Evolutionary conservation across 2,888 invertebrate species (phyloP).

Genomic region (Carterocephalus palaemon): DNA sequence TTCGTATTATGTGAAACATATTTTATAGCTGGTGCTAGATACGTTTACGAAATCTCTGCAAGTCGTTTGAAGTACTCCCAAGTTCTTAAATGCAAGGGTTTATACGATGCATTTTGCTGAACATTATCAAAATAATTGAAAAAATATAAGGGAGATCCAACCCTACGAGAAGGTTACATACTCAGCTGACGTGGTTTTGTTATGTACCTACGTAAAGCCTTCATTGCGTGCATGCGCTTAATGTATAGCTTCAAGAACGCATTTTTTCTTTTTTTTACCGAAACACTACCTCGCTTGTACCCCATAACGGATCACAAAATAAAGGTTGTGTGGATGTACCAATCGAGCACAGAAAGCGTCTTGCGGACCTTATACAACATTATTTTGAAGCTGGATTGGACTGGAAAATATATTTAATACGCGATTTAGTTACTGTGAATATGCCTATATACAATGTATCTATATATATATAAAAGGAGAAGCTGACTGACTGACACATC

Average conservation of each 20-base stretch:
- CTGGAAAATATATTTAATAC: no score
- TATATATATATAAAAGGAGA: no score
- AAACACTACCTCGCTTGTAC: conserved; percentile 22
- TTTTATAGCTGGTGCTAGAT: no score
- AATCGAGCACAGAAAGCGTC: not conserved
- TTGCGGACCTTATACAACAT: conserved; percentile 6
- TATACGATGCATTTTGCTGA: no score
- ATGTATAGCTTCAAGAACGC: conserved; percentile 52
- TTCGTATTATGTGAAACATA: no score
- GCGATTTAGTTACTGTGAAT: no score
- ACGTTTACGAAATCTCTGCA: no score
- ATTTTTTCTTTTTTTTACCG: conserved; percentile 36
- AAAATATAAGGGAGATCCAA: conserved; percentile 31
- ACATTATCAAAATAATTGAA: no score
- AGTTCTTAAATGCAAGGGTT: no score
- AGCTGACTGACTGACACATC: no score
- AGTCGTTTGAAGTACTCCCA: no score
- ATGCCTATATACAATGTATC: no score
- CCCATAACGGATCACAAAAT: conserved; percentile 19
- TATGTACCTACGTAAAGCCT: conserved; percentile 51
- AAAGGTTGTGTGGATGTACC: conserved; percentile 7
- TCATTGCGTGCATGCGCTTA: conserved; percentile 66
- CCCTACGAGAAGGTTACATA: conserved; percentile 42
- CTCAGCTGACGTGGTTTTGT: conserved; percentile 25
- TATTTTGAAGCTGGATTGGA: not conserved